A percentile compares a stretch with the other conserved stretches of the same genome.
Evolutionary conservation across 2,888 invertebrate genomes (phyloP).

Genomic region (Alitta virens): DNA sequence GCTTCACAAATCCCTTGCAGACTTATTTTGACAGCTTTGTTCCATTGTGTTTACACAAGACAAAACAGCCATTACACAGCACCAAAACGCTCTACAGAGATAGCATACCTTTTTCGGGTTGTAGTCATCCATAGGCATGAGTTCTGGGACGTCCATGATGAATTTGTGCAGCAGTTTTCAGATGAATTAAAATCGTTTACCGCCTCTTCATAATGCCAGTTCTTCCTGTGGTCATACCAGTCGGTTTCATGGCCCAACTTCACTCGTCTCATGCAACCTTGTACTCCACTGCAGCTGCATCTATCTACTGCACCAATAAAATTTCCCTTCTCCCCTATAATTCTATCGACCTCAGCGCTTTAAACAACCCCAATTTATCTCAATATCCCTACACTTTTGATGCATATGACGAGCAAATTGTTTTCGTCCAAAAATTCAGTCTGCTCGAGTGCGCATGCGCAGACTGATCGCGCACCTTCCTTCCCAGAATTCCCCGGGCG

Average conservation of each 20-base stretch:
- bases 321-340: not conserved
- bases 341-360: too few relatives aligned
- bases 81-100: not conserved
- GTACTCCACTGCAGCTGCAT: too few relatives aligned
- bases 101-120: conserved; percentile 18
- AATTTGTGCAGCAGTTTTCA: not conserved
- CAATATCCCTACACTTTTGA: not conserved
- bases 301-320: too few relatives aligned
- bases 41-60: too few relatives aligned
- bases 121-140: conserved; percentile 21
- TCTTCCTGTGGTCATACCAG: too few relatives aligned
- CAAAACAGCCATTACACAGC: too few relatives aligned
- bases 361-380: not conserved
- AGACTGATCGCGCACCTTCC: conserved; percentile 9
- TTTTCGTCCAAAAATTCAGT: conserved; percentile 15
- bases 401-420: not conserved
- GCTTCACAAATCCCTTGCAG: too few relatives aligned
- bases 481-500: too few relatives aligned
- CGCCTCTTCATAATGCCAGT: too few relatives aligned
- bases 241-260: too few relatives aligned
- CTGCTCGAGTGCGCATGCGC: conserved; percentile 14
- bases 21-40: too few relatives aligned
- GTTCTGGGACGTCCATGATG: conserved; percentile 16
- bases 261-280: too few relatives aligned
- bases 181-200: not conserved